Conservation (phyloP, 1,140 invertebrate genomes). For the Drosophila mayri region DNA sequence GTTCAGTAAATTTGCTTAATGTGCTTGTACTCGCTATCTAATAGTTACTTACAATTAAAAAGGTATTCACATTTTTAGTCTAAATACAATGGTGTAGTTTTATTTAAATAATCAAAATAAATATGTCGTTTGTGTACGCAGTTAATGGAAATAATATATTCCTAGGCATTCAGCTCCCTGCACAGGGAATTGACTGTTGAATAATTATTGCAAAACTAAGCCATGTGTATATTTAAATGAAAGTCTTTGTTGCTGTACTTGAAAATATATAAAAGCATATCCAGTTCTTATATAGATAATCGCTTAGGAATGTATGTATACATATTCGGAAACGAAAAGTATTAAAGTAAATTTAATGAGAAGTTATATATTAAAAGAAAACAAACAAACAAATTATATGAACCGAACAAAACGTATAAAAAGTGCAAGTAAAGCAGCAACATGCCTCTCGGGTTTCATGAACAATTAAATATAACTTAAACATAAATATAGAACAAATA, state of each 20-base stretch:
- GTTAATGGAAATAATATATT: slow-evolving; percentile 14
- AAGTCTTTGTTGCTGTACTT: slow-evolving; percentile 46
- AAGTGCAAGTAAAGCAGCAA: slow-evolving; percentile 66
- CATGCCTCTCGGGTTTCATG: slow-evolving; percentile 53
- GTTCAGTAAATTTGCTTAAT: slow-evolving; percentile 43
- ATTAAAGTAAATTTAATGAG: slow-evolving; percentile 18
- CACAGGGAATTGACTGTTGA: slow-evolving; percentile 47
- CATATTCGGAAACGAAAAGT: slow-evolving; percentile 21
- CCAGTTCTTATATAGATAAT: slow-evolving; percentile 30
- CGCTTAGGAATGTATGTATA: slow-evolving; percentile 62
- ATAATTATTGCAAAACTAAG: slow-evolving; percentile 74
- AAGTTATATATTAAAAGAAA: slow-evolving; percentile 15
- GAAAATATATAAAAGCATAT: slow-evolving; percentile 37
- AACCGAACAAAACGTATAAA: slow-evolving; percentile 61
- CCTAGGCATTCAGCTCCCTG: slow-evolving; percentile 16
- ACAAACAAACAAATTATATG: slow-evolving; percentile 52
- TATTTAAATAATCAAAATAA: slow-evolving; percentile 49
- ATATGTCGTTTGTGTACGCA: slow-evolving; percentile 30
- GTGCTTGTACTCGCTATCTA: slow-evolving; percentile 39
- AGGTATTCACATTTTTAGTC: slow-evolving; percentile 45
- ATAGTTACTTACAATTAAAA: slow-evolving; percentile 39
- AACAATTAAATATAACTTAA: slow-evolving; percentile 59
- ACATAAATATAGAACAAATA: slow-evolving; percentile 37
- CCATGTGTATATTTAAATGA: slow-evolving; percentile 45
- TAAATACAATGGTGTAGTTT: slow-evolving; percentile 48